These are phyloP conservation scores for Steatocranus sp. DNA, from an alignment of 2,797 vertebrate species.

Conservation along the genomic window DNA sequence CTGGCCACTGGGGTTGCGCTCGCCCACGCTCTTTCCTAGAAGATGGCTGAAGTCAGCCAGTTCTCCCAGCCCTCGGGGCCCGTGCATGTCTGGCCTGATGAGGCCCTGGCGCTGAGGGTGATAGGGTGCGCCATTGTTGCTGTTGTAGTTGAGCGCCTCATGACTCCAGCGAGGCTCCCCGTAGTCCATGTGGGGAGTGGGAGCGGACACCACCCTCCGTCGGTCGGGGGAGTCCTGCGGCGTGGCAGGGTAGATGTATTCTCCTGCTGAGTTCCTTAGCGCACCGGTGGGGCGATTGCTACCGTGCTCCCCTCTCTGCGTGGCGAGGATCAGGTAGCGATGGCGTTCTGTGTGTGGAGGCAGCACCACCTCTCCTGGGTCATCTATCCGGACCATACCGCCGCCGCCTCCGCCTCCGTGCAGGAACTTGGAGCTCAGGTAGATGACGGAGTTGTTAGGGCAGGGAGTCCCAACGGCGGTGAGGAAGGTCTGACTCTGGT, in stretches of 20 bases:
- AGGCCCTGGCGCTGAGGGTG: constrained; percentile 71
- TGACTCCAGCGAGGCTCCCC: constrained; percentile 82
- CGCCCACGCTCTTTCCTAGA: constrained; percentile 80
- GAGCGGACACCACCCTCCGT: constrained; percentile 88
- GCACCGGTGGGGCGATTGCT: constrained; percentile 58
- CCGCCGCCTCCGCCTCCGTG: constrained; percentile 68
- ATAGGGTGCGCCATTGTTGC: constrained; percentile 77
- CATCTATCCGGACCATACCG: constrained; percentile 73
- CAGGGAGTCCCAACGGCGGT: constrained; percentile 75
- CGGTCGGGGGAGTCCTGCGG: constrained; percentile 88
- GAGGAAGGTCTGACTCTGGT: constrained; percentile 87
- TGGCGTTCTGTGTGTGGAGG: constrained; percentile 77
- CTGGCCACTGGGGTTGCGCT: constrained; percentile 83
- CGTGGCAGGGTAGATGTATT: constrained; percentile 82
- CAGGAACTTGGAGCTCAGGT: constrained; percentile 81
- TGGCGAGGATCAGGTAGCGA: constrained; percentile 76
- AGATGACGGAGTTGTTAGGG: constrained; percentile 78
- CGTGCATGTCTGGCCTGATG: constrained; percentile 70
- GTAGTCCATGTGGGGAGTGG: constrained; percentile 83
- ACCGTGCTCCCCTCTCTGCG: constrained; percentile 72
- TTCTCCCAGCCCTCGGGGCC: constrained; percentile 69
- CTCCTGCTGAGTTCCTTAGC: constrained; percentile 79
- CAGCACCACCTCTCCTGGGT: constrained; percentile 64
- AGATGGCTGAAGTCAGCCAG: constrained; percentile 85
- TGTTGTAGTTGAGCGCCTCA: constrained; percentile 84